Percentiles rank a stretch among this genome's conserved stretches.
Evolutionary conservation across 2,797 vertebrate species (phyloP).

Genomic region (Poeciliopsis infans): DNA sequence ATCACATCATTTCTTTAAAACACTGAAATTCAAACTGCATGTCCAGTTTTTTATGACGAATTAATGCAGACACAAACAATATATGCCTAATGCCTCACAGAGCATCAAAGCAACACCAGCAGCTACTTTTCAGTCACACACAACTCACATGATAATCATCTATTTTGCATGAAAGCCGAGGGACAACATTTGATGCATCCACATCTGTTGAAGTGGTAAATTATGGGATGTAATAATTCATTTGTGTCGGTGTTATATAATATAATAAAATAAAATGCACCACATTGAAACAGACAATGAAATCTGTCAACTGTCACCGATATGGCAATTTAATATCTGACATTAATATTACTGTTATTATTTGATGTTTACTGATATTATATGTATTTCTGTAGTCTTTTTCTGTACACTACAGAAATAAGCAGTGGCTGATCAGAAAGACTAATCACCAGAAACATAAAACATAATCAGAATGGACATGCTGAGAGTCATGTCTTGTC

Average conservation of each 20-base stretch:
- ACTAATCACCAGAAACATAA: no score
- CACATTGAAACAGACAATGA: slow-evolving; percentile 5
- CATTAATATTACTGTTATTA: no score
- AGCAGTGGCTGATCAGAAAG: no score
- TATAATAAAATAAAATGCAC: slow-evolving; percentile 22
- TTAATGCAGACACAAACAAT: slow-evolving; percentile 33
- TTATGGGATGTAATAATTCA: slow-evolving; percentile 43
- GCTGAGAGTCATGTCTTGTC: no score
- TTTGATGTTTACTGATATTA: no score
- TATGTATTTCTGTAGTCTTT: no score
- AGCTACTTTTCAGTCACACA: slow-evolving; percentile 33
- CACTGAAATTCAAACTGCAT: slow-evolving; percentile 14
- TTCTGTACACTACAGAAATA: no score
- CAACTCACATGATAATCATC: slow-evolving; percentile 34
- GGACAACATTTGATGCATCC: slow-evolving; percentile 9
- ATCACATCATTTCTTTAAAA: neutral
- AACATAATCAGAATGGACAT: no score
- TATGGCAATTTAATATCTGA: no score
- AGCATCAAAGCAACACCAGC: slow-evolving; percentile 45
- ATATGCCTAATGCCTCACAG: slow-evolving; percentile 50
- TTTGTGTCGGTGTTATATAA: slow-evolving; percentile 17
- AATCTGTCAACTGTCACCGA: neutral
- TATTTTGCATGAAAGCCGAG: slow-evolving; percentile 18
- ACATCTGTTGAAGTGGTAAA: slow-evolving; percentile 15
- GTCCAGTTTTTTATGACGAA: slow-evolving; percentile 4